Percentiles rank a stretch among this genome's conserved stretches.
Evolutionary conservation across 2,113 vertebrate genomes (phyloP).

Genomic region (Montifringilla adamsi): DNA sequence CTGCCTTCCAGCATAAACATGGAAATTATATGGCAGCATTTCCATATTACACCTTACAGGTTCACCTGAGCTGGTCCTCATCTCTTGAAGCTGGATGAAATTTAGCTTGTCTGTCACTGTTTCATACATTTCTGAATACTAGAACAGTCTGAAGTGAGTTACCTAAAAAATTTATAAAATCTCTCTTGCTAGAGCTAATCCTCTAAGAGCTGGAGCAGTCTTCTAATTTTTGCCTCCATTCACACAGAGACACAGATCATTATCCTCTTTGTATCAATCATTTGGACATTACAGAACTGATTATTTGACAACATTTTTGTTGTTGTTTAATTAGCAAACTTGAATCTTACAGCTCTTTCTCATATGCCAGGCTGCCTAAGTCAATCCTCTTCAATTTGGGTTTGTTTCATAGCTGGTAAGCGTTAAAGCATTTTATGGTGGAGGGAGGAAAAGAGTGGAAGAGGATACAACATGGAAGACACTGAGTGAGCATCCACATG

Average conservation of each 20-base stretch:
- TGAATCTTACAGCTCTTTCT: not conserved
- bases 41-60: not conserved
- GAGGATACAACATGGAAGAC: not conserved
- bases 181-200: not conserved
- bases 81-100: not conserved
- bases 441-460: not conserved
- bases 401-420: not conserved
- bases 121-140: not conserved
- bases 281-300: not conserved
- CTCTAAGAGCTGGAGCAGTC: not conserved
- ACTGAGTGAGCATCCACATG: not conserved
- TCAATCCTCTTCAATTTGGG: not conserved
- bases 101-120: not conserved
- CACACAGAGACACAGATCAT: not conserved
- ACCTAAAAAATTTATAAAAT: not conserved
- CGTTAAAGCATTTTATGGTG: not conserved
- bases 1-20: not conserved
- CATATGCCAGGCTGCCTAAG: not conserved
- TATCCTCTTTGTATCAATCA: not conserved
- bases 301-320: not conserved
- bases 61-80: not conserved
- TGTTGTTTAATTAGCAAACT: not conserved
- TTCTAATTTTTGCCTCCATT: not conserved
- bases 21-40: not conserved
- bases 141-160: not conserved